Evolutionary conservation across 2,113 vertebrate genomes (phyloP).

Genomic region (Gallinago jamesoni): DNA sequence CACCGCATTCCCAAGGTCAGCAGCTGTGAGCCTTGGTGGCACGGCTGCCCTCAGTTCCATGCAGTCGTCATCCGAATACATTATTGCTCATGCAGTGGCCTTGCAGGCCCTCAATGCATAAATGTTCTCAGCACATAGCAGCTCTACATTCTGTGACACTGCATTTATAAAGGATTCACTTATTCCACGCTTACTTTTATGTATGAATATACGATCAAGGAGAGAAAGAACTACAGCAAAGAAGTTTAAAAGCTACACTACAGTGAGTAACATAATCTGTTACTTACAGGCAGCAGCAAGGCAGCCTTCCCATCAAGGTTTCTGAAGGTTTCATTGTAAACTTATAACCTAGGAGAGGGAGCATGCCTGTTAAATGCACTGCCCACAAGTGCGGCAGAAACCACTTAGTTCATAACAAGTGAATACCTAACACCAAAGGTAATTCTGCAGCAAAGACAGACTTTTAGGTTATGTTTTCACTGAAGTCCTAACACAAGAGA

Average conservation of each 20-base stretch:
- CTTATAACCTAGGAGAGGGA: not conserved
- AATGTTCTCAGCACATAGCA: not conserved
- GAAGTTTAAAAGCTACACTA: not conserved
- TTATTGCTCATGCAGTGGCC: not conserved
- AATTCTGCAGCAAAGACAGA: not conserved
- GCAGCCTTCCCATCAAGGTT: not conserved
- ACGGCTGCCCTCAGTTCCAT: not conserved
- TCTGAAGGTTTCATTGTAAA: not conserved
- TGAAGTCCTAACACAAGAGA: not conserved
- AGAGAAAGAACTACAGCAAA: not conserved
- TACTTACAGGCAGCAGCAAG: not conserved
- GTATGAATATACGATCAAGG: conserved; percentile 19
- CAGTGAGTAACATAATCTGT: not conserved
- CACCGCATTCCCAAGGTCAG: not conserved
- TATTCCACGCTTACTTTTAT: not conserved
- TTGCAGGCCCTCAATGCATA: not conserved
- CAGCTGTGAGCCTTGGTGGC: not conserved
- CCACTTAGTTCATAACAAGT: not conserved
- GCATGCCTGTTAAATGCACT: not conserved
- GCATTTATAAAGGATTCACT: conserved; percentile 19
- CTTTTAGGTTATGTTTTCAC: not conserved
- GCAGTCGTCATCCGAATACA: not conserved
- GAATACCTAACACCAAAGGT: not conserved
- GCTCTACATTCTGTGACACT: not conserved
- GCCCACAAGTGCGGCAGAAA: not conserved